Evolutionary conservation across 2,797 vertebrate species (phyloP).

Genomic region (Acanthis flammea): DNA sequence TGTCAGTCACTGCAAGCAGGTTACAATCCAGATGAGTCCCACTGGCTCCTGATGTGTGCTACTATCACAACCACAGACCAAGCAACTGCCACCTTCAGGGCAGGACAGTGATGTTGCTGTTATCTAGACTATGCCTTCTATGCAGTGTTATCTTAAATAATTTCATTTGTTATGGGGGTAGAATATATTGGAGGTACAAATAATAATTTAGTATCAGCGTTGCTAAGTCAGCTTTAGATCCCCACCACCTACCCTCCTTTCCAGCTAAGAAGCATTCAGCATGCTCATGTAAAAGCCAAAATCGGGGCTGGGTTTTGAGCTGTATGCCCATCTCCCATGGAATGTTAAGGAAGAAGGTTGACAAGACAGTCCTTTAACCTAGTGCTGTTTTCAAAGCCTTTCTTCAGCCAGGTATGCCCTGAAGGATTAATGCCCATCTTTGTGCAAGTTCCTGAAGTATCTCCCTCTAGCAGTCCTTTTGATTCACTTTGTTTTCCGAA

Average conservation of each 20-base stretch:
- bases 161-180: not conserved
- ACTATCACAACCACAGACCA: not conserved
- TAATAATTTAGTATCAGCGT: not conserved
- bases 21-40: not conserved
- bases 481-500: not conserved
- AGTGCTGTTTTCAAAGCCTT: not conserved
- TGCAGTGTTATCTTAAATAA: not conserved
- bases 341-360: not conserved
- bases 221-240: not conserved
- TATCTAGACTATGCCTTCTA: not conserved
- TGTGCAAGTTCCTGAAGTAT: not conserved
- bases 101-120: not conserved
- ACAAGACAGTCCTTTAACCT: not conserved
- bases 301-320: not conserved
- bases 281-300: not conserved
- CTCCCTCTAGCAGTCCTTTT: not conserved
- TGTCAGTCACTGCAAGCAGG: not conserved
- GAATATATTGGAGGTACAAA: not conserved
- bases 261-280: not conserved
- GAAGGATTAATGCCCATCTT: not conserved
- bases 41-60: not conserved
- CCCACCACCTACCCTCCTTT: not conserved
- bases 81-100: not conserved
- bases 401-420: not conserved
- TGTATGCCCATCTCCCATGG: fast-evolving